Conservation (phyloP, 1,140 invertebrate genomes). For the Lineus longissimus region DNA sequence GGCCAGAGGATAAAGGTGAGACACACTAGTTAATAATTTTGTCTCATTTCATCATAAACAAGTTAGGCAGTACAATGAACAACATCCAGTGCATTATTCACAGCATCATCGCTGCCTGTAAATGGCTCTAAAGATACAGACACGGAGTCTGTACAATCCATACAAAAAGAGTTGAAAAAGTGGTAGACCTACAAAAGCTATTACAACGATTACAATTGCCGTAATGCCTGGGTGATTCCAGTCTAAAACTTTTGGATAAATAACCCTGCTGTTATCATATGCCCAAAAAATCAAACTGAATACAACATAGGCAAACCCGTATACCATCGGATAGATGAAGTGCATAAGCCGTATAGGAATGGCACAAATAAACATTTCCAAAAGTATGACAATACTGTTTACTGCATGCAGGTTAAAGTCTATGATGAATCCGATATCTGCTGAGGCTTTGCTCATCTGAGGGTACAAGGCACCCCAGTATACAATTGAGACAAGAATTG, state of each 20-base stretch:
- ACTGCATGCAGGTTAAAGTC: conserved; percentile 34
- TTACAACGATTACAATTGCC: conserved; percentile 20
- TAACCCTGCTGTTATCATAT: conserved; percentile 30
- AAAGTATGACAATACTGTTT: conserved; percentile 32
- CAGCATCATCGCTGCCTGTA: not conserved
- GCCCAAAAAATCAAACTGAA: conserved; percentile 40
- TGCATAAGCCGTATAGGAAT: conserved; percentile 33
- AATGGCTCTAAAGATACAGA: conserved; percentile 22
- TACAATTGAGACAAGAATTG: conserved; percentile 32
- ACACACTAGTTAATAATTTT: no score
- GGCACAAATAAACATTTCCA: conserved; percentile 30
- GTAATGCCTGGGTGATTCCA: conserved; percentile 35
- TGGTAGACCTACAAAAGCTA: conserved; percentile 33
- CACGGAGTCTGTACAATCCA: conserved; percentile 27
- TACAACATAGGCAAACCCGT: conserved; percentile 29
- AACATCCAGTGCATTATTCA: no score
- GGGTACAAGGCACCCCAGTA: conserved; percentile 34
- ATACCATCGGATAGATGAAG: conserved; percentile 28
- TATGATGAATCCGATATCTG: conserved; percentile 2
- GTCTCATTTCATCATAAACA: no score
- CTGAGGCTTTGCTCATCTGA: not conserved
- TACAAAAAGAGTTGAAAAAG: conserved; percentile 33
- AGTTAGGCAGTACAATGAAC: no score
- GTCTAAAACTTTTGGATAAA: conserved; percentile 38
- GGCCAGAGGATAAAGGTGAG: no score